phyloP scores from a whole-genome alignment of 2,888 invertebrate species.

The Drosophila leonis region DNA sequence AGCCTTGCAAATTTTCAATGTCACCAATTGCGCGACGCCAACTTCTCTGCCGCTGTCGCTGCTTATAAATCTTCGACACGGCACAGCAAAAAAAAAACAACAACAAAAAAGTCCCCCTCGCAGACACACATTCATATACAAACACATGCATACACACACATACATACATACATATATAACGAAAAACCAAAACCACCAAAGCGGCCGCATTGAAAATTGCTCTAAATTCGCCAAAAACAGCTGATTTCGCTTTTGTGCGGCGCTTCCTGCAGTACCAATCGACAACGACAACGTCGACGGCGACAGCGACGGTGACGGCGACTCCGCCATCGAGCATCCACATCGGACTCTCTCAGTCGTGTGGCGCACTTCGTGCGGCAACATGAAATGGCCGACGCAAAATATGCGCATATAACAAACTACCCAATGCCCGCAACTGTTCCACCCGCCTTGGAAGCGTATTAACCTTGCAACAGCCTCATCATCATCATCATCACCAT shows the following conservation, averaged over 20 bases:
- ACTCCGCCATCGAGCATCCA: constrained; percentile 54
- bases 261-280: constrained; percentile 74
- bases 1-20: constrained; percentile 80
- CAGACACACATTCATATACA: constrained; percentile 4
- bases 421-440: constrained; percentile 26
- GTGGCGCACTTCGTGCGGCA: constrained; percentile 77
- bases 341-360: constrained; percentile 71
- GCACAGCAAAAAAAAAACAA: constrained; percentile 30
- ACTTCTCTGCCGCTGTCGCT: constrained; percentile 64
- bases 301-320: constrained; percentile 23
- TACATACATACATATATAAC: constrained; percentile 19
- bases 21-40: constrained; percentile 78
- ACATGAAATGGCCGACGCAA: constrained; percentile 74
- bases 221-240: constrained; percentile 81
- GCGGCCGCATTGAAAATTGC: constrained; percentile 78
- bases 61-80: constrained; percentile 80
- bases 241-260: constrained; percentile 69
- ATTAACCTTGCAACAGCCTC: constrained; percentile 54
- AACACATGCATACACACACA: constrained; percentile 9
- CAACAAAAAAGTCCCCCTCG: constrained; percentile 20
- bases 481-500: constrained; percentile 19
- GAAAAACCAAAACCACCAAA: constrained; percentile 62
- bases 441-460: constrained; percentile 15
- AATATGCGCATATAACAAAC: constrained; percentile 76
- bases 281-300: constrained; percentile 49